Evolutionary conservation across 53 echinoderm and acorn worm genomes (phyloP).

Genomic region (Stichopus horrens): DNA sequence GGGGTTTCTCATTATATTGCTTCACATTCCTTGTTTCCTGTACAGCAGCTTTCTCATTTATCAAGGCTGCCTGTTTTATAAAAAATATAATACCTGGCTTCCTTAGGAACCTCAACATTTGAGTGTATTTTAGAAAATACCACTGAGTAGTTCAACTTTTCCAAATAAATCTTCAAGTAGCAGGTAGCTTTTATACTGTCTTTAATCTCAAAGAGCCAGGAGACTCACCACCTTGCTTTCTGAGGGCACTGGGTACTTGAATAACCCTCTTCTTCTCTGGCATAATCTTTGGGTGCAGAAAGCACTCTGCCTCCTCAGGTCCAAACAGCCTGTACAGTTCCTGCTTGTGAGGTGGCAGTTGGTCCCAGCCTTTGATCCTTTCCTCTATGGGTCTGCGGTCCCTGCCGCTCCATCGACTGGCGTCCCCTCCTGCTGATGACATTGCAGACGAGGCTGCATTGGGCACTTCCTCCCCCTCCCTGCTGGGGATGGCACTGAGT

Average conservation of each 20-base stretch:
- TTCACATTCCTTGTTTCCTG: no score
- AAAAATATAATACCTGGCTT: no score
- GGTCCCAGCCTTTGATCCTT: constrained; percentile 45
- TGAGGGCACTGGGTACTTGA: constrained; percentile 64
- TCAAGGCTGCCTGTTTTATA: no score
- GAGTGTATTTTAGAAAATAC: no score
- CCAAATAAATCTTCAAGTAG: no score
- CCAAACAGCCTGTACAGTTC: constrained; percentile 81
- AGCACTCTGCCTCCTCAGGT: constrained; percentile 76
- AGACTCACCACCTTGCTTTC: constrained; percentile 76
- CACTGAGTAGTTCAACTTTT: no score
- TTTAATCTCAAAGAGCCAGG: no score
- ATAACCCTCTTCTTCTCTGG: constrained; percentile 74
- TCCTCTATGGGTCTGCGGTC: constrained; percentile 25
- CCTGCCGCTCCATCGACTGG: background rate
- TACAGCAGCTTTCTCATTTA: no score
- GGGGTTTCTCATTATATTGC: no score
- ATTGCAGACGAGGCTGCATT: constrained; percentile 30
- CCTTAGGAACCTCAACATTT: no score
- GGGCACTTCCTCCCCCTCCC: constrained; percentile 31
- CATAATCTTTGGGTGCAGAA: constrained; percentile 77
- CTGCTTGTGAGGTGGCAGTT: constrained; percentile 70
- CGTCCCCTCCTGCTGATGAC: constrained; percentile 50
- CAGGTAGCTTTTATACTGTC: no score
- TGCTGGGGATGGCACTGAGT: constrained; percentile 48